Evolutionary conservation across 2,888 invertebrate genomes (phyloP), one percentile per base, ranked within the genome.

Genomic region (Euproctis similis): DNA sequence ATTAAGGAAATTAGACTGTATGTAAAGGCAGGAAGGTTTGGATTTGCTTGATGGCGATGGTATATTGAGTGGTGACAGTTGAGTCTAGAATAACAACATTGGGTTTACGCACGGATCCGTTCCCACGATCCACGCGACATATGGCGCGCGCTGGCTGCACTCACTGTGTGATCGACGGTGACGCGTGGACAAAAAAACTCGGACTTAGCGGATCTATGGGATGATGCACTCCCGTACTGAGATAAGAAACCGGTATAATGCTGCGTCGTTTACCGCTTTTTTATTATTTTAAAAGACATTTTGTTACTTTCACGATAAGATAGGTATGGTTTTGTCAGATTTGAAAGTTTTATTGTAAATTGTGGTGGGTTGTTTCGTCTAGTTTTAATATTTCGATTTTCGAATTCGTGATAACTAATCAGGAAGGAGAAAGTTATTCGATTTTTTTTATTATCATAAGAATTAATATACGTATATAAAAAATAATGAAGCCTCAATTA

Each of bases 41-140:
- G 47, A 43, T 38, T 45, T 53, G 27, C 8, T 16, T 34, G 26
- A 8, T 17, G 27, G 19, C 34, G 35, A 35, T 47, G 38, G 39
- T 9, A 14, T 29, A 45, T 44, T 40, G 44, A 44, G 53, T 56
- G 68, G 57, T 58, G 66, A 68, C 68, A 73, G 72, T 73, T 68
- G 66, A 76, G n/a, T n/a, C 62, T 64, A 59, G 61, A 50, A 57
- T 62, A 68, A 68, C 65, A 70, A 74, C 73, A 76, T 81, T 81
- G 77, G 74, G 75, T 68, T 65, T 62, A 57, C 58, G 57, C 55
- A 53, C 37, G 60, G 71, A 69, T 69, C 64, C 72, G 69, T 82
- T 84, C 82, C 80, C 82, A 84, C 82, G 82, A 63, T 74, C 66
- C 69, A 68, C 66, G 75, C 76, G 81, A 72, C 82, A 84, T 78